Evolutionary conservation across 2,797 vertebrate species (phyloP).

Genomic region (Pseudochirops corinnae): DNA sequence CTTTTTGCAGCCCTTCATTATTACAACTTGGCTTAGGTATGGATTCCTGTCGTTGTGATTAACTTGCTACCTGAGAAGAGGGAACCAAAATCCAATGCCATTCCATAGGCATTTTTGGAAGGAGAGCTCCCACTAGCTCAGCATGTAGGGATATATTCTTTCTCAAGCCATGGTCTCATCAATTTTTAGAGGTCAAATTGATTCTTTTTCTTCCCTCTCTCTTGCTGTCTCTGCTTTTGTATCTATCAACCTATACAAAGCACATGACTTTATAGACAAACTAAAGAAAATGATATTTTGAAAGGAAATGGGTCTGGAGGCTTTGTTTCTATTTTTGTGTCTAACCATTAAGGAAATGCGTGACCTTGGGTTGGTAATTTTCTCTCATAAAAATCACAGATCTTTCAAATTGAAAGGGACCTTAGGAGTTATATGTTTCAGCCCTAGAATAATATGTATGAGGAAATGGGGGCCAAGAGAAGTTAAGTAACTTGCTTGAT

Average conservation of each 20-base stretch:
- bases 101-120: constrained; percentile 75
- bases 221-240: not conserved
- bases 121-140: constrained; percentile 47
- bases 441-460: not conserved
- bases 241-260: constrained; percentile 20
- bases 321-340: not conserved
- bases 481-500: not conserved
- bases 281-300: not conserved
- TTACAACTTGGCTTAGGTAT: constrained; percentile 37
- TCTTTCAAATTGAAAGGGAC: not conserved
- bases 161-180: constrained; percentile 68
- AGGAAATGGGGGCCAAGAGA: not conserved
- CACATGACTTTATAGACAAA: not conserved
- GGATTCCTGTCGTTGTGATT: not conserved
- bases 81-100: constrained; percentile 59
- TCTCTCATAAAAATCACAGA: not conserved
- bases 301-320: not conserved
- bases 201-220: not conserved
- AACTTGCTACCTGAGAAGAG: constrained; percentile 53
- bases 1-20: constrained; percentile 45
- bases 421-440: not conserved
- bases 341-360: constrained; percentile 2
- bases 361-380: not conserved
- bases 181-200: constrained; percentile 69
- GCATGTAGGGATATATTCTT: constrained; percentile 61